Evolutionary conservation across 2,797 vertebrate genomes (phyloP).

Genomic region (Gallinago stenura): DNA sequence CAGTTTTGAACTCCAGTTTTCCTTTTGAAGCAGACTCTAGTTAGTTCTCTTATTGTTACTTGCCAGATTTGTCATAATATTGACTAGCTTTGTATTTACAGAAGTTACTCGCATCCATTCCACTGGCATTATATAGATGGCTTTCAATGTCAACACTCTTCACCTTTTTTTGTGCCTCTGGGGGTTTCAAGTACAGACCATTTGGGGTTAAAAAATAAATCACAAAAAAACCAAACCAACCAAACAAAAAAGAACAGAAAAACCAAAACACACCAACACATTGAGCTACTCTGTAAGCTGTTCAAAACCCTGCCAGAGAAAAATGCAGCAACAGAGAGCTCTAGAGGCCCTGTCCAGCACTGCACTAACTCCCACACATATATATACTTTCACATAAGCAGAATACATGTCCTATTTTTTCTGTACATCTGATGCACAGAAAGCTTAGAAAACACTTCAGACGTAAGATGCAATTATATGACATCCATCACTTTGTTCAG

Average conservation of each 20-base stretch:
- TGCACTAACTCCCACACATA: neutral
- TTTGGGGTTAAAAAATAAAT: neutral
- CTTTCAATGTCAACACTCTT: neutral
- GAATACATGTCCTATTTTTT: neutral
- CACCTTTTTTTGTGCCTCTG: neutral
- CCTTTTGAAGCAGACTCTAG: neutral
- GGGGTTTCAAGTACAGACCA: neutral
- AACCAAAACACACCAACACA: neutral
- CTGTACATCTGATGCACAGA: neutral
- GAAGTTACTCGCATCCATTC: neutral
- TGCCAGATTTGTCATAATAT: neutral
- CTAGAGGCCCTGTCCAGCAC: constrained; percentile 10
- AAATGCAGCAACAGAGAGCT: constrained; percentile 60
- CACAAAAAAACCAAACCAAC: neutral
- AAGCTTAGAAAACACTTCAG: neutral
- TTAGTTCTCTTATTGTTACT: neutral
- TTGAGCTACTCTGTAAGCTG: neutral
- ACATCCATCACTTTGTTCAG: neutral
- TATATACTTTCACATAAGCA: neutral
- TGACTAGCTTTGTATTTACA: constrained; percentile 21
- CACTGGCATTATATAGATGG: neutral
- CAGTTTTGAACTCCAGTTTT: constrained; percentile 13
- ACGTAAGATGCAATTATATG: neutral
- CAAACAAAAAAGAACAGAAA: neutral
- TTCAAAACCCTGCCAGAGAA: neutral